Percentiles rank a stretch among this genome's conserved stretches.
Conservation (phyloP, 2,113 vertebrate species). For the Lontra canadensis region DNA sequence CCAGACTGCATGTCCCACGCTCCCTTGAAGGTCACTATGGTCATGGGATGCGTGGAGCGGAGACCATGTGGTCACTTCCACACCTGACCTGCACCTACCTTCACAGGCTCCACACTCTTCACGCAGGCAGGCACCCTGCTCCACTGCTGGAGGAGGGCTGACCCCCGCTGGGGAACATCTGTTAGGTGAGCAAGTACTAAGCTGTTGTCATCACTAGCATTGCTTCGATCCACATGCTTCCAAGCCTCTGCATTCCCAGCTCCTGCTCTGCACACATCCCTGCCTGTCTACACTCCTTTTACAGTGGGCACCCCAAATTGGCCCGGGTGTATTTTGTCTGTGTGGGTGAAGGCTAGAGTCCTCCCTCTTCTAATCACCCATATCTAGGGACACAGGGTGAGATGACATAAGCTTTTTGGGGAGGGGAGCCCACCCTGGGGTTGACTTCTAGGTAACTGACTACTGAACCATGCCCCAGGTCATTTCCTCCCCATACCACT, state of each 20-base stretch:
- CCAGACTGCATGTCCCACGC: neutral
- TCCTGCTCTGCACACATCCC: neutral
- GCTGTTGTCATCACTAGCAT: no score
- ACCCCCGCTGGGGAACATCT: neutral
- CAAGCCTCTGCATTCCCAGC: neutral
- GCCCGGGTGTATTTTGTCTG: neutral
- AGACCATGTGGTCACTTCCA: neutral
- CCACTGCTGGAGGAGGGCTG: neutral
- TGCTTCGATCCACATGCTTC: no score
- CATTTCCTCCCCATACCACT: neutral
- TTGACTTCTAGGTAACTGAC: neutral
- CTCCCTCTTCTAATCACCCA: neutral
- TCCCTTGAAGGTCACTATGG: neutral
- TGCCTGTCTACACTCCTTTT: neutral
- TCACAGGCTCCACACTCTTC: neutral
- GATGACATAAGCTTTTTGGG: neutral
- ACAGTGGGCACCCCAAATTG: neutral
- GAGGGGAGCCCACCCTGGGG: neutral
- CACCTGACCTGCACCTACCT: neutral
- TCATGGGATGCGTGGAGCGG: fast-evolving
- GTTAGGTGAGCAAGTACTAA: neutral
- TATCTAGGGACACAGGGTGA: neutral
- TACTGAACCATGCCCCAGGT: neutral
- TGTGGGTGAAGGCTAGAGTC: neutral
- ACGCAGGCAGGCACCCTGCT: no score